Conservation (phyloP, 2,797 vertebrate genomes). For the Channa striata region DNA sequence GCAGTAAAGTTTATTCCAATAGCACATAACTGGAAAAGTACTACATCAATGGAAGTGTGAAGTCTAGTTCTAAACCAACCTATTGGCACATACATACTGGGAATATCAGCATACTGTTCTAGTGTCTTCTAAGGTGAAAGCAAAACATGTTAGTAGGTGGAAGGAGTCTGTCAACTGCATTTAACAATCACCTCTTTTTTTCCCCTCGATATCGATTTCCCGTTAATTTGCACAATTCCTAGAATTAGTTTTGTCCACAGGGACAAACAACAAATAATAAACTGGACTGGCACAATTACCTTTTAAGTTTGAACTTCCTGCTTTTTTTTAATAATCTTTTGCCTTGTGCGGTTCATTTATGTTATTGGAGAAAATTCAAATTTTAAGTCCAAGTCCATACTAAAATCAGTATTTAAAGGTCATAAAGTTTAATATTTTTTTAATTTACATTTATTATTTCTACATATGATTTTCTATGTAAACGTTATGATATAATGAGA, state of each 20-base stretch:
- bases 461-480: too few species aligned
- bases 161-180: background rate
- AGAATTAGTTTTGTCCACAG: slow-evolving; percentile 14
- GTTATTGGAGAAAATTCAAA: background rate
- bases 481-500: too few species aligned
- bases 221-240: slow-evolving; percentile 27
- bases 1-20: slow-evolving; percentile 3
- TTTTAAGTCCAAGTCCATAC: background rate
- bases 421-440: background rate
- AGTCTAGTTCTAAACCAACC: slow-evolving; percentile 5
- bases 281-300: background rate
- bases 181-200: background rate
- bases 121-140: slow-evolving; percentile 6
- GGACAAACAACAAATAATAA: too few species aligned
- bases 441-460: background rate
- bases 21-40: background rate
- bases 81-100: background rate
- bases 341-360: background rate
- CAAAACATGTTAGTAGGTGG: background rate
- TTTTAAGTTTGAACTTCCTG: slow-evolving; percentile 29
- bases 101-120: background rate
- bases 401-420: background rate
- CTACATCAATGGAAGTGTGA: background rate
- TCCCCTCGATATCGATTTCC: background rate
- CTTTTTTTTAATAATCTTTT: slow-evolving; percentile 27